These are phyloP conservation scores for Leptobrachium ailaonicum DNA, from an alignment of 2,113 vertebrate genomes.

Conservation along the genomic window DNA sequence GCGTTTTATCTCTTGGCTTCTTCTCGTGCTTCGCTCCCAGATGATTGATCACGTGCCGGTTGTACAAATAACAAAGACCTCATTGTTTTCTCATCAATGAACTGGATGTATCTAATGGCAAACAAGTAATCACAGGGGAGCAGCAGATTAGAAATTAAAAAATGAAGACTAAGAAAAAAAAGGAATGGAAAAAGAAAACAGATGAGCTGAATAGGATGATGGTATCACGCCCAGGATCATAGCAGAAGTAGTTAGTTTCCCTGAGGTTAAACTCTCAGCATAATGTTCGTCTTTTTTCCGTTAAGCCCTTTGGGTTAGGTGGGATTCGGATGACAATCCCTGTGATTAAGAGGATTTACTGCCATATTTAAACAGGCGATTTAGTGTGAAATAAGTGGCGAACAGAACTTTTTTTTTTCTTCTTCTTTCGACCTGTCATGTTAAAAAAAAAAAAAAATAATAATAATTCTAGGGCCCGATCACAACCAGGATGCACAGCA, in stretches of 20 bases:
- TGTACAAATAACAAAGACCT: slow-evolving; percentile 32
- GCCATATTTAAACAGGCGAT: slow-evolving; percentile 40
- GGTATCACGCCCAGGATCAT: slow-evolving; percentile 15
- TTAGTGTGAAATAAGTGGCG: slow-evolving; percentile 4
- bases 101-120: slow-evolving; percentile 22
- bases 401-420: slow-evolving; percentile 1
- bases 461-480: too few relatives aligned
- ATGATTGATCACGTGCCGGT: slow-evolving; percentile 16
- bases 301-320: slow-evolving; percentile 27
- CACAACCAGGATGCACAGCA: too few relatives aligned
- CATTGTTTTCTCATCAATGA: slow-evolving; percentile 36
- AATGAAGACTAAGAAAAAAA: background rate
- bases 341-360: slow-evolving; percentile 43
- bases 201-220: background rate
- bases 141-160: slow-evolving; percentile 20
- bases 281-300: slow-evolving; percentile 26
- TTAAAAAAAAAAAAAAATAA: slow-evolving; percentile 18
- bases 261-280: slow-evolving; percentile 18
- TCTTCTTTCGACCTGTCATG: slow-evolving; percentile 11
- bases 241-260: slow-evolving; percentile 10
- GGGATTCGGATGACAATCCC: slow-evolving; percentile 40
- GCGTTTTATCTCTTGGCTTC: slow-evolving; percentile 10
- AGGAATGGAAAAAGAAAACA: background rate
- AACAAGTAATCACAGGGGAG: slow-evolving; percentile 23
- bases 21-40: background rate